These are phyloP conservation scores for Oophaga sylvatica DNA, from an alignment of 2,797 vertebrate genomes.

Conservation along the genomic window DNA sequence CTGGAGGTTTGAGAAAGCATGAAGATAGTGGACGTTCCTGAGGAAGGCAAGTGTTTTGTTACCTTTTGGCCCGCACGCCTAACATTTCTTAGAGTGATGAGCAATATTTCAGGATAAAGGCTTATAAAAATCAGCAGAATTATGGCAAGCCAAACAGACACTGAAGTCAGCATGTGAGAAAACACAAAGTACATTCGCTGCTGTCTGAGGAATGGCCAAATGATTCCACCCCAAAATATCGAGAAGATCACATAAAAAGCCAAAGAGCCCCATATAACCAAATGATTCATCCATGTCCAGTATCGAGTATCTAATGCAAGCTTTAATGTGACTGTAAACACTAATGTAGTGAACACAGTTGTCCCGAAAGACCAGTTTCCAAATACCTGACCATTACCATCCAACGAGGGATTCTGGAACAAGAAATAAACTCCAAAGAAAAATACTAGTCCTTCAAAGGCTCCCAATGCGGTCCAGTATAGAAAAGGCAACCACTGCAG, in stretches of 20 bases:
- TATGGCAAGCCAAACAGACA: slow-evolving; percentile 93
- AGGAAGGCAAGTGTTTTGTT: slow-evolving; percentile 96
- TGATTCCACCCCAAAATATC: slow-evolving; percentile 98
- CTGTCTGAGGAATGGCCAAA: slow-evolving; percentile 96
- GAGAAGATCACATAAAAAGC: slow-evolving; percentile 97
- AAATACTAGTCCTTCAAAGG: slow-evolving; percentile 92
- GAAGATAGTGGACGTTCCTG: slow-evolving; percentile 99
- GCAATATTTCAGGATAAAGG: slow-evolving; percentile 92
- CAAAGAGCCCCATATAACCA: slow-evolving; percentile 97
- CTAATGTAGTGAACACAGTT: slow-evolving; percentile 92
- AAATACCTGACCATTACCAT: slow-evolving; percentile 93
- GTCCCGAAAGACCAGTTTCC: slow-evolving; percentile 98
- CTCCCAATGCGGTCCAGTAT: slow-evolving; percentile 91
- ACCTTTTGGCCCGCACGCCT: slow-evolving; percentile 84
- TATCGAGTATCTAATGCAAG: slow-evolving; percentile 94
- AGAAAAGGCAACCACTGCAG: slow-evolving; percentile 90
- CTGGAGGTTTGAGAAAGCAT: slow-evolving; percentile 99
- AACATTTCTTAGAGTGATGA: slow-evolving; percentile 84
- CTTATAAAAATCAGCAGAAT: slow-evolving; percentile 92
- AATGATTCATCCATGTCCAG: slow-evolving; percentile 99
- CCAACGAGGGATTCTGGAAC: slow-evolving; percentile 87
- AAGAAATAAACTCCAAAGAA: slow-evolving; percentile 93
- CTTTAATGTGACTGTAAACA: slow-evolving; percentile 99
- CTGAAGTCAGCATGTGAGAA: slow-evolving; percentile 92
- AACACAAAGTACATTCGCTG: slow-evolving; percentile 98